These are phyloP conservation scores for Lasius platythorax DNA, from an alignment of 2,888 invertebrate genomes.

Conservation along the genomic window DNA sequence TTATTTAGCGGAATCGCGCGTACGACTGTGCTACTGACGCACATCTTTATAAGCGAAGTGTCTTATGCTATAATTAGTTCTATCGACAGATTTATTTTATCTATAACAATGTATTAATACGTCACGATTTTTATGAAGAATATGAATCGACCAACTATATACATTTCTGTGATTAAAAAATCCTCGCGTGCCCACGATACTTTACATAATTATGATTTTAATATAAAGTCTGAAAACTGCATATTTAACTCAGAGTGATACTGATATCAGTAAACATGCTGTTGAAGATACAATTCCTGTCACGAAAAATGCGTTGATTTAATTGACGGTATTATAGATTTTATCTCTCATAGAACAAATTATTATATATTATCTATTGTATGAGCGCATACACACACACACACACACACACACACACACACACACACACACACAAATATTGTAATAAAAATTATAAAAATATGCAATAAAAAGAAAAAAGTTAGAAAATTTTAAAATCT, in stretches of 20 bases:
- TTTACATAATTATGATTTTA: neutral
- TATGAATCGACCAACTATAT: slow-evolving; percentile 59
- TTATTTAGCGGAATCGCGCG: slow-evolving; percentile 48
- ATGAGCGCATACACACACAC: too few species aligned
- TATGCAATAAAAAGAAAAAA: neutral
- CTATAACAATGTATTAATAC: slow-evolving; percentile 61
- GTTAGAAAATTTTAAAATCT: neutral
- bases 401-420: too few species aligned
- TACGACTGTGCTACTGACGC: slow-evolving; percentile 61
- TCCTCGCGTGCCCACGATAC: slow-evolving; percentile 53
- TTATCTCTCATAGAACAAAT: neutral
- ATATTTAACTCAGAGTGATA: neutral
- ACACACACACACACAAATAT: too few species aligned
- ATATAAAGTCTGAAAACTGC: neutral
- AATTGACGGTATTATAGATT: neutral
- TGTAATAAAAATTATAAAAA: neutral
- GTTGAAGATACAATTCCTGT: neutral
- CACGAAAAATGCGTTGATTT: neutral
- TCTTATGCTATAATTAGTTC: slow-evolving; percentile 35
- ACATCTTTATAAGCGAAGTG: slow-evolving; percentile 37
- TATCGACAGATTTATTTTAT: slow-evolving; percentile 48
- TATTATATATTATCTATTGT: neutral
- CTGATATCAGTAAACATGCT: neutral
- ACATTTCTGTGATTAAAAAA: slow-evolving; percentile 56
- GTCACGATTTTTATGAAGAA: slow-evolving; percentile 57